Base-by-base conservation (phyloP, 1,140 invertebrate genomes). In the Apis laboriosa region DNA sequence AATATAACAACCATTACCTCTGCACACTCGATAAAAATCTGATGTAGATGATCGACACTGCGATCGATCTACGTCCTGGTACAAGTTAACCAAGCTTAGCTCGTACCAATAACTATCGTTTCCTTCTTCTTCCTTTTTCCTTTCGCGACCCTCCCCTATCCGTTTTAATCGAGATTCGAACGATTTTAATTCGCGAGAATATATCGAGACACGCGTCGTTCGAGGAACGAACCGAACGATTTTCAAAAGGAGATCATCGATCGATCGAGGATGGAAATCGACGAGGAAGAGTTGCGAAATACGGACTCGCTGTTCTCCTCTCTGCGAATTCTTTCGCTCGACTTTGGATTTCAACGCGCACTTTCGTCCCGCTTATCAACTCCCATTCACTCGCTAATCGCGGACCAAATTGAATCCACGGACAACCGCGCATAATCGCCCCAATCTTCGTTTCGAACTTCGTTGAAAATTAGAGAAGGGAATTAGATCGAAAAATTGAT, bases 321-420 rank as follows among this genome's bases (percentile, higher is more conserved):
- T 43, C 34, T 7, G 34, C 34, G 0, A 43, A 43, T 43, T 43
- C 34, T 43, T 43, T 7, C 34, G 34, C 34, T 4, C 1, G 34
- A 43, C 43, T 68, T 49, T 68, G 43, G 11, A 64, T n/a, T 68
- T n/a, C 17, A 53, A 21, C n/a, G 13, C 66, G 34, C 3, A 34
- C 3, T 34, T 34, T 67, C 43, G 43, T 67, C 43, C 64, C 34
- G 34, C 34, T 34, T 34, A 34, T 34, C 3, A 34, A 43, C 66
- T 49, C 67, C 21, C 67, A 70, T 70, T 70, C 67, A 70, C 67
- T 51, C 43, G 49, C 49, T 70, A 70, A 70, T 70, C 67, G 67
- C 49, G 49, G 49, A n/a, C 49, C n/a, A 24, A 70, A 70, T 70
- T 70, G 21, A 70, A 70, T 70, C 67, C 67, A 21, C n/a, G 67